Evolutionary conservation across 2,888 invertebrate species (phyloP).

Genomic region (Nipponacmea schrenckii): DNA sequence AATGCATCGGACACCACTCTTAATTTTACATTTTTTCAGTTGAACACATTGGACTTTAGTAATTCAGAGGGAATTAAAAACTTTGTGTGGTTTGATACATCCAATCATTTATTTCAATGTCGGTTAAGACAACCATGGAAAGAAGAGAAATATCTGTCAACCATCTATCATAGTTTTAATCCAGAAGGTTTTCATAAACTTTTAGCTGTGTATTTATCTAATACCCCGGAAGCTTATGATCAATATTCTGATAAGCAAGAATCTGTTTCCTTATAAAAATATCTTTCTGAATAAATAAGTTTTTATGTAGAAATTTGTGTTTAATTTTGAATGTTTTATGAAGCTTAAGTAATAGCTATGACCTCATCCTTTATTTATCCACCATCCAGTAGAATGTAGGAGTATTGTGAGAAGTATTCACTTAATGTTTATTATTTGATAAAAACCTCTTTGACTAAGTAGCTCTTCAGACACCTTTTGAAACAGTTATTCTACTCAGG

Average conservation of each 20-base stretch:
- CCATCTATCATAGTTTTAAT: conserved; percentile 80
- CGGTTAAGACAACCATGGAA: conserved; percentile 73
- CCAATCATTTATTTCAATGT: conserved; percentile 52
- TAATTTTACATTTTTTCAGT: conserved; percentile 85
- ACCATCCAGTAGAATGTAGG: no score
- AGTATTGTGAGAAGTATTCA: no score
- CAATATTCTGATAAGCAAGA: neutral
- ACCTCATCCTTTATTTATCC: no score
- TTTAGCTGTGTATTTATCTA: conserved; percentile 77
- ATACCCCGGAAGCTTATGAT: conserved; percentile 22
- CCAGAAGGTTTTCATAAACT: conserved; percentile 81
- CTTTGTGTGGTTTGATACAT: conserved; percentile 77
- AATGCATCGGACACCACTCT: conserved; percentile 82
- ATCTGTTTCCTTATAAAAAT: no score
- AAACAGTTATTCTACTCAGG: no score
- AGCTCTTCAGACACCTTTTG: no score
- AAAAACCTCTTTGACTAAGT: no score
- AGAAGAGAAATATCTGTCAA: conserved; percentile 76
- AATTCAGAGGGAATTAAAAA: conserved; percentile 76
- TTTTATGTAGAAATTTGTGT: no score
- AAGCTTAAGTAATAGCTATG: no score
- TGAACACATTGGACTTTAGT: conserved; percentile 74
- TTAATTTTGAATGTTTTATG: no score
- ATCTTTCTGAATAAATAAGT: no score
- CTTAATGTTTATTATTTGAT: no score